Evolutionary conservation across 2,888 invertebrate species (phyloP), one percentile per base, ranked within the genome.

Genomic region (Rhamnusium bicolor): DNA sequence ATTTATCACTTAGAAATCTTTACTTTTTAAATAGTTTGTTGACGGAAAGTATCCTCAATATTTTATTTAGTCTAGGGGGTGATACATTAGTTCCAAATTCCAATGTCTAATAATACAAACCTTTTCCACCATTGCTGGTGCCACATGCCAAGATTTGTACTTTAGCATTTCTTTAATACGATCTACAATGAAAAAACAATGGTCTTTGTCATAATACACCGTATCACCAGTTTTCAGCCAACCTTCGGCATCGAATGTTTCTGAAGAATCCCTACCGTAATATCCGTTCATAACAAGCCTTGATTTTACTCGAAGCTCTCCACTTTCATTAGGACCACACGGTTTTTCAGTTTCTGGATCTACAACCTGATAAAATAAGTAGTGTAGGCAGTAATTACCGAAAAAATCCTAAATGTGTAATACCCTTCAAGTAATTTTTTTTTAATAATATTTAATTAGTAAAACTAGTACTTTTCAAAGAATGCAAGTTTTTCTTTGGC

Each of bases 181-280:
- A 46, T 90, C 91, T 0, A 90, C 87, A 46, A 89, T 87, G 82
- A 84, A 90, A 71, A 88, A 89, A 75, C 90, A 88, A 76, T 85
- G 86, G n/a, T 89, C 85, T 14, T 89, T 87, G 74, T 91, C 90
- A 73, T 89, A 89, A 74, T 89, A 90, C 19, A 89, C 87, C 19
- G 90, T 83, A 73, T 91, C 91, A 0, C 91, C 91, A 0, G 90
- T 89, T 78, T 87, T 89, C 32, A 90, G 83, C 89, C 89, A 91
- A 1, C 89, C 87, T 24, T 88, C 89, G n/a, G 85, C 83, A 7
- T 89, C 86, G 67, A 89, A 89, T 0, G 87, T 81, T 14, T 88
- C 88, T n/a, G 85, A 86, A 0, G 90, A 90, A 3, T 89, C 89
- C 68, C 84, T 77, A 53, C 88, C 89, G 80, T 89, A 89, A 80